These are phyloP conservation scores for Eupithecia centaureata DNA, from an alignment of 2,888 invertebrate species.

Conservation along the genomic window DNA sequence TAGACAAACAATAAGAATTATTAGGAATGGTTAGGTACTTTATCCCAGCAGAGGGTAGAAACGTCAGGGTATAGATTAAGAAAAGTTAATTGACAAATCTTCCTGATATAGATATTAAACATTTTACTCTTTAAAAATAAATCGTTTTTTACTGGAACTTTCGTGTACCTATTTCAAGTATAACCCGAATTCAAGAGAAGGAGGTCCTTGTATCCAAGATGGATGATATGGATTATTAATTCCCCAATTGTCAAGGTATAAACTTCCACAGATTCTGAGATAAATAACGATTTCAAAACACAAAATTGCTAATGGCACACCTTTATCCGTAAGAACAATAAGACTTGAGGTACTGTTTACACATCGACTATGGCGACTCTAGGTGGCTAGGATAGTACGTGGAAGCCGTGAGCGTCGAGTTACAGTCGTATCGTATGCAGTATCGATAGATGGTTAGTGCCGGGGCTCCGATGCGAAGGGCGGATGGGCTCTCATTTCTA, in stretches of 20 bases:
- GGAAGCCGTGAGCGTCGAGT: conserved; percentile 64
- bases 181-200: too few species aligned
- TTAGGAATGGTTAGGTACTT: background rate
- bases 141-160: background rate
- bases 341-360: background rate
- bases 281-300: too few species aligned
- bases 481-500: conserved; percentile 18
- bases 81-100: background rate
- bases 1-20: background rate
- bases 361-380: conserved; percentile 44
- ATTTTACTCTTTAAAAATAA: background rate
- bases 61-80: background rate
- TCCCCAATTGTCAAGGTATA: too few species aligned
- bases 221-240: too few species aligned
- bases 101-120: background rate
- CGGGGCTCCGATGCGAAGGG: conserved; percentile 27
- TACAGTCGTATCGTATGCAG: conserved; percentile 38
- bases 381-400: conserved; percentile 68
- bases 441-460: conserved; percentile 27
- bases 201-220: too few species aligned
- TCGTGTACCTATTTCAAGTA: too few species aligned
- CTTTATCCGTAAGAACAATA: background rate
- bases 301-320: too few species aligned
- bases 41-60: background rate
- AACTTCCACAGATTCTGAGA: too few species aligned